Evolutionary conservation across 2,113 vertebrate species (phyloP).

Genomic region (Dasyurus viverrinus): DNA sequence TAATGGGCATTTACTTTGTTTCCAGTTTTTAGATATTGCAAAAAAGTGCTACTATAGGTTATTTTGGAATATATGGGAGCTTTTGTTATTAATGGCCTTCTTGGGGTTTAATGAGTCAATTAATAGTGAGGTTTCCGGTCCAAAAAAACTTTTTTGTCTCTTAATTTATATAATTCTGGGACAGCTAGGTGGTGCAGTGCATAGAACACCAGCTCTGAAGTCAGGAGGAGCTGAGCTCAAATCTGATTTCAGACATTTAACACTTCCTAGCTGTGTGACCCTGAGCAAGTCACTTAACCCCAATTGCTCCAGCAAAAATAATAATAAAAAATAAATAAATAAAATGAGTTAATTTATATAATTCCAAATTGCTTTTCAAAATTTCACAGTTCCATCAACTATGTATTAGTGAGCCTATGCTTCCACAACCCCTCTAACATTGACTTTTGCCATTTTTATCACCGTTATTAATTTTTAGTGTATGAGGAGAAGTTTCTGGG

Average conservation of each 20-base stretch:
- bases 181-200: too few species aligned
- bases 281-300: too few species aligned
- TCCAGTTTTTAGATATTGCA: neutral
- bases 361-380: neutral
- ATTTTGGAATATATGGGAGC: neutral
- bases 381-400: neutral
- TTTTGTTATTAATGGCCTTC: neutral
- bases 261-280: too few species aligned
- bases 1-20: neutral
- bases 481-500: neutral
- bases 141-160: neutral
- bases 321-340: too few species aligned
- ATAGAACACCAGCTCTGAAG: too few species aligned
- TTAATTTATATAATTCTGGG: neutral
- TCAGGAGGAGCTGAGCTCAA: too few species aligned
- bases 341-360: neutral
- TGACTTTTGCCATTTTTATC: neutral
- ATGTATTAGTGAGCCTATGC: neutral
- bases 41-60: neutral
- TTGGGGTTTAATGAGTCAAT: neutral
- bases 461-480: neutral
- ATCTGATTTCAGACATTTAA: too few species aligned
- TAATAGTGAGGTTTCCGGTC: neutral
- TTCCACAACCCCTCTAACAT: neutral
- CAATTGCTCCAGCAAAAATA: too few species aligned